These are phyloP conservation scores for Ariopsis seemanni DNA, from an alignment of 2,113 vertebrate species.

Conservation along the genomic window DNA sequence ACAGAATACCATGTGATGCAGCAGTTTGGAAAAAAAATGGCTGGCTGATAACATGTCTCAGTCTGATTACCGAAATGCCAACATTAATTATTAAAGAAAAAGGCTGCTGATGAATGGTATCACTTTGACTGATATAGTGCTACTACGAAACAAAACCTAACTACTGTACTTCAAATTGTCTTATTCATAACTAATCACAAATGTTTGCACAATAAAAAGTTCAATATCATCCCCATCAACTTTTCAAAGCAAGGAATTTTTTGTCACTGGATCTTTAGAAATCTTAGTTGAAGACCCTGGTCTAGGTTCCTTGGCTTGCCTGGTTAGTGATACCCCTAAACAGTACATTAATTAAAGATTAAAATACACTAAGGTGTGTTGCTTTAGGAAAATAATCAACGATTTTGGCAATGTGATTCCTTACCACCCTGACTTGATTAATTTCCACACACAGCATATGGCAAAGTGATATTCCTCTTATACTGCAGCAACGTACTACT, in stretches of 20 bases:
- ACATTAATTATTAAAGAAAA: neutral
- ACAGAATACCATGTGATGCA: neutral
- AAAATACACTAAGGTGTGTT: neutral
- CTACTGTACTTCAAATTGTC: too few species aligned
- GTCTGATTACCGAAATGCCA: too few species aligned
- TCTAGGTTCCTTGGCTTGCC: neutral
- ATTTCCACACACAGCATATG: neutral
- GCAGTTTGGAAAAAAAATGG: neutral
- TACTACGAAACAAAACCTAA: neutral
- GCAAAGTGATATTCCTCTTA: neutral
- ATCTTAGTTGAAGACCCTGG: neutral
- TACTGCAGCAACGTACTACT: too few species aligned
- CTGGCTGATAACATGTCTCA: neutral
- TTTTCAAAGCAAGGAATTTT: neutral
- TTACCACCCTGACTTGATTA: neutral
- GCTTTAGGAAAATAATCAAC: neutral
- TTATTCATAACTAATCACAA: neutral
- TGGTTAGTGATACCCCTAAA: neutral
- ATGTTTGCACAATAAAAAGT: neutral
- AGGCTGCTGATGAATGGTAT: too few species aligned
- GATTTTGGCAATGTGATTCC: neutral
- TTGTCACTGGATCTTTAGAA: neutral
- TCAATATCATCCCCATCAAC: neutral
- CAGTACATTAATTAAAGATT: neutral
- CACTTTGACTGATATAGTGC: neutral